These are phyloP conservation scores for Caenorhabditis sinica DNA, from an alignment of 2,888 invertebrate genomes.

Conservation along the genomic window DNA sequence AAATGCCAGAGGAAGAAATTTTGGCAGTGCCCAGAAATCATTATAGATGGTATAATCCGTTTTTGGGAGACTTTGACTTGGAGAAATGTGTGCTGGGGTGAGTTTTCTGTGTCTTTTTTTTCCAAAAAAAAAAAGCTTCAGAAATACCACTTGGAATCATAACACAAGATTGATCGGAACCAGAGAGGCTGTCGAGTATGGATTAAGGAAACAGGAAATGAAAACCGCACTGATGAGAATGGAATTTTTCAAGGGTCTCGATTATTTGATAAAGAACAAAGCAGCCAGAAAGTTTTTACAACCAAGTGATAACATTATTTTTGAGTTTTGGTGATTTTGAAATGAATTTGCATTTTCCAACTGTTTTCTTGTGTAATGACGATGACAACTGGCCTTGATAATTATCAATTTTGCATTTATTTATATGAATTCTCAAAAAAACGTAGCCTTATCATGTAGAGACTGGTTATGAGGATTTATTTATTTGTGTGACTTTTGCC, in stretches of 20 bases:
- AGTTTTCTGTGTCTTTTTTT: too few species aligned
- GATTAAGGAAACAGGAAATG: conserved; percentile 3
- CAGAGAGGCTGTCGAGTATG: conserved; percentile 12
- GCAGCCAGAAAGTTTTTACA: too few species aligned
- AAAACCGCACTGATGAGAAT: conserved; percentile 1
- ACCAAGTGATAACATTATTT: too few species aligned
- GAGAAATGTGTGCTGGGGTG: conserved; percentile 43
- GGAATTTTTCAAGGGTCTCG: not conserved
- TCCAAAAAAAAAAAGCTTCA: not conserved
- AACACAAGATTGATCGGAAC: not conserved
- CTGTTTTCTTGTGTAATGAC: too few species aligned
- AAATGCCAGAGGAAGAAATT: conserved; percentile 16
- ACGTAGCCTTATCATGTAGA: too few species aligned
- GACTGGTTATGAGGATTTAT: too few species aligned
- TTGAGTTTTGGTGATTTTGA: too few species aligned
- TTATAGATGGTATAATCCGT: conserved; percentile 60
- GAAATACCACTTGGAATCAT: conserved; percentile 46
- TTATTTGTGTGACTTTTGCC: too few species aligned
- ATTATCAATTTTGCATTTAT: too few species aligned
- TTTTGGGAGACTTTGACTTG: conserved; percentile 41
- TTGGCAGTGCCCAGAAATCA: conserved; percentile 9
- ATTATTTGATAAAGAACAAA: conserved; percentile 3
- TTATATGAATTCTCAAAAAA: too few species aligned
- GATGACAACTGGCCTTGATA: too few species aligned
- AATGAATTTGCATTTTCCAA: too few species aligned